Evolutionary conservation across 2,888 invertebrate genomes (phyloP), one percentile per base, ranked within the genome.

Genomic region (Drosophila koepferae): DNA sequence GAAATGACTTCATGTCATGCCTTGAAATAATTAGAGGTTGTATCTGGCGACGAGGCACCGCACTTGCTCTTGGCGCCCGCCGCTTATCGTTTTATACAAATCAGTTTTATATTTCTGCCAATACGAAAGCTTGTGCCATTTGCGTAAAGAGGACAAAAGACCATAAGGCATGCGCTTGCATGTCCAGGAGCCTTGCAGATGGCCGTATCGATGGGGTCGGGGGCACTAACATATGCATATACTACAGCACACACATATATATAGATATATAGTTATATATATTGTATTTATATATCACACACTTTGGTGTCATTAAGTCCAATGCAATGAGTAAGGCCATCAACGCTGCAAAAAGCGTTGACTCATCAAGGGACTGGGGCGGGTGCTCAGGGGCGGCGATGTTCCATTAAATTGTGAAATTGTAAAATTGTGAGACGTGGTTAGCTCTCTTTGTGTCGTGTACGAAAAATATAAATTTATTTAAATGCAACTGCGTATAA

Each of bases 1-100:
- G 81, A 87, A 91, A 91, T 90, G 90, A 87, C 86, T 91, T 88
- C 90, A 91, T 92, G 91, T 91, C 92, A 92, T 91, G 92, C 89
- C 89, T 90, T 85, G 76, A 86, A 82, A 91, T 92, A 91, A 92
- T 92, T 91, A 91, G 86, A 86, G 86, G 84, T 87, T 80, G 76
- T 60, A 48, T 48, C 46, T 46, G 12, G 54, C 48, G 43, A 36
- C 49, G 55, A 48, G 58, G 48, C 38, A 51, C 41, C 55, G 62
- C 71, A 60, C 65, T 62, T 65, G 18, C 63, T 41, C 41, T 38
- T 38, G 28, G 28, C 58, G 36, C 58, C 55, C 55, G 64, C 63
- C 56, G 66, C 81, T 86, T 91, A 91, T 91, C 89, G 76, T 44
- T 64, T 61, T 77, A 68, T 72, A 80, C 82, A 81, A 83, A 91